phyloP scores from a whole-genome alignment of 2,888 invertebrate species.

The Drosophila barbarae region DNA sequence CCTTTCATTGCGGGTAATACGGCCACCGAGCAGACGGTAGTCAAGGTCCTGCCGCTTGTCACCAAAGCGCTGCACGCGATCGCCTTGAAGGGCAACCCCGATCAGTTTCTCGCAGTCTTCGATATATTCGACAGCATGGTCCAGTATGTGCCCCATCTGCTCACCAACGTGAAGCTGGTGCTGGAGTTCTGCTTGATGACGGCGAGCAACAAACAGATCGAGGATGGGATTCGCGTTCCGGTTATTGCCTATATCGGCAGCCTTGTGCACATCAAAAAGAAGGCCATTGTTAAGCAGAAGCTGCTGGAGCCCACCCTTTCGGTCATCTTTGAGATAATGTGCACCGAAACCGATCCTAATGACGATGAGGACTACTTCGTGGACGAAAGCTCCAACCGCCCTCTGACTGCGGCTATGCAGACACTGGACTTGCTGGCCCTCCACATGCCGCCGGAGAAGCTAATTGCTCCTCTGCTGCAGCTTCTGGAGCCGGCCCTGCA shows the following conservation, averaged over 20 bases:
- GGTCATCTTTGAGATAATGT: slow-evolving; percentile 86
- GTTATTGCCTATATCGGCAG: slow-evolving; percentile 85
- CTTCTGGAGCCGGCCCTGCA: slow-evolving; percentile 84
- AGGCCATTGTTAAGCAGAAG: slow-evolving; percentile 85
- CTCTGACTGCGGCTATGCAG: slow-evolving; percentile 86
- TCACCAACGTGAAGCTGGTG: slow-evolving; percentile 83
- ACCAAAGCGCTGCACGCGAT: slow-evolving; percentile 83
- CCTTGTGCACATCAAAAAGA: slow-evolving; percentile 86
- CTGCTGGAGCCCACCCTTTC: slow-evolving; percentile 85
- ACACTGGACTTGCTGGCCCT: slow-evolving; percentile 87
- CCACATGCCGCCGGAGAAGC: slow-evolving; percentile 87
- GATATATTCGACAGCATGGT: slow-evolving; percentile 78
- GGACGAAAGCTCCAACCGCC: slow-evolving; percentile 84
- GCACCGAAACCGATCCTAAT: slow-evolving; percentile 81
- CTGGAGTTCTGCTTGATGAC: slow-evolving; percentile 85
- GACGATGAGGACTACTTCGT: slow-evolving; percentile 84
- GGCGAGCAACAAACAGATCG: slow-evolving; percentile 82
- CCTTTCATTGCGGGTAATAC: slow-evolving; percentile 84
- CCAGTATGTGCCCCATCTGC: slow-evolving; percentile 77
- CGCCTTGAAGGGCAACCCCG: slow-evolving; percentile 81
- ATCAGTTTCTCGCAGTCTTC: slow-evolving; percentile 79
- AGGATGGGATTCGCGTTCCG: slow-evolving; percentile 84
- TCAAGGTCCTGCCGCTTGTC: slow-evolving; percentile 83
- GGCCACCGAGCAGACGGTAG: slow-evolving; percentile 81
- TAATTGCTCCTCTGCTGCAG: slow-evolving; percentile 85